Evolutionary conservation across 2,888 invertebrate species (phyloP), one percentile per base, ranked within the genome.

Genomic region (Acanthosepion pharaonis): DNA sequence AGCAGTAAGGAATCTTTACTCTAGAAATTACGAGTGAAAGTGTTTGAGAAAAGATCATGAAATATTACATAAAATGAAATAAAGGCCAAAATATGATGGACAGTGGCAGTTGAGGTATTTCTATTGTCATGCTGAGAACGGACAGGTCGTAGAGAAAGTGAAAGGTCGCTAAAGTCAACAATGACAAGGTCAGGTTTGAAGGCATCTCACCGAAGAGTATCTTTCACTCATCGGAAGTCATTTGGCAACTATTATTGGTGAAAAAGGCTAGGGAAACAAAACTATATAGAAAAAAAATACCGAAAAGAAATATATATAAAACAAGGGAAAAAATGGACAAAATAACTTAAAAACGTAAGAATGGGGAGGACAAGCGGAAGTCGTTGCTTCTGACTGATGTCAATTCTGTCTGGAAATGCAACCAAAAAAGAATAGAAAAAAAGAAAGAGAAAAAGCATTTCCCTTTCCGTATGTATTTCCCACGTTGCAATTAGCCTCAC

Each of bases 71-170:
- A n/a, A 78, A n/a, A 28, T n/a, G n/a, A 33, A 78, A 78, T 78
- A 9, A 78, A 78, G 11, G 23, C n/a, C 33, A 33, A 78, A 78
- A 78, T 78, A 78, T 78, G 78, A 78, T 78, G n/a, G 78, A 78
- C 78, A 33, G n/a, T 78, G 78, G 78, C 78, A 78, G 78, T 78
- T 78, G 78, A 78, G 78, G 78, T 78, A 78, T 78, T n/a, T 78
- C 15, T n/a, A n/a, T 18, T 78, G 78, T 78, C 78, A 78, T n/a
- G 78, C n/a, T n/a, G 78, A 15, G 78, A n/a, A 15, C n/a, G 78
- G n/a, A 78, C 78, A 78, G 15, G 78, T 78, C 78, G n/a, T 78
- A 78, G n/a, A 11, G n/a, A 78, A 78, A 11, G 78, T n/a, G 78
- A 78, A 78, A 78, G 78, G 78, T 78, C 78, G 78, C 78, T 78